Percentiles rank a stretch among this genome's conserved stretches.
Conservation (phyloP, 2,113 vertebrate genomes). For the Tupaia chinensis region DNA sequence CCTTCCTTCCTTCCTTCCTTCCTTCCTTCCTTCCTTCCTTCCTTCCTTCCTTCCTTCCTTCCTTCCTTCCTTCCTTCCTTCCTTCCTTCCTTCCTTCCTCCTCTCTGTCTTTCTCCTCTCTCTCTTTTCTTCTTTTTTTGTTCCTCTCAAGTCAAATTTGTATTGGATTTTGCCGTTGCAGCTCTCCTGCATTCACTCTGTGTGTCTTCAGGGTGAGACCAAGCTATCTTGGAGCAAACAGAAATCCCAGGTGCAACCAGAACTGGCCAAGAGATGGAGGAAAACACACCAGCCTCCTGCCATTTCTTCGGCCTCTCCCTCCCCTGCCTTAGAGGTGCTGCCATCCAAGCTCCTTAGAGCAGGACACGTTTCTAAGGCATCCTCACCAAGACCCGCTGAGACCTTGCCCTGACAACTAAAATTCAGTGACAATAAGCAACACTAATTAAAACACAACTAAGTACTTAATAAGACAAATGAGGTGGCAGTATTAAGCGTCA, state of each 20-base stretch:
- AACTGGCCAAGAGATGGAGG: neutral
- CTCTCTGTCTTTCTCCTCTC: neutral
- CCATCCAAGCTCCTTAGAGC: neutral
- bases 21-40: no score
- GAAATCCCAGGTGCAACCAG: neutral
- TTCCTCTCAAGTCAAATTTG: neutral
- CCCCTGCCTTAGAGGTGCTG: neutral
- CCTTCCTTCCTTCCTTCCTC: neutral
- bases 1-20: no score
- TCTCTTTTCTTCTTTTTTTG: accelerated
- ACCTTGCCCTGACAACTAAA: conserved; percentile 67
- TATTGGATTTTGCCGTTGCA: neutral
- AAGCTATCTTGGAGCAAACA: neutral
- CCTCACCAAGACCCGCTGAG: neutral
- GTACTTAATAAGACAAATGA: conserved; percentile 82
- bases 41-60: no score
- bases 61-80: no score
- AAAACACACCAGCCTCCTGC: neutral
- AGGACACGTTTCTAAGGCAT: neutral
- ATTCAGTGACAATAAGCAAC: conserved; percentile 66
- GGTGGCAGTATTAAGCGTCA: conserved; percentile 37
- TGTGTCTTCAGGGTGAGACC: neutral
- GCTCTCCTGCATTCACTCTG: neutral
- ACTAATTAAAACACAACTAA: conserved; percentile 82
- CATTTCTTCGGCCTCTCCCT: neutral